These are phyloP conservation scores for Eriocheir sinensis DNA, from an alignment of 1,140 invertebrate genomes.

Conservation along the genomic window DNA sequence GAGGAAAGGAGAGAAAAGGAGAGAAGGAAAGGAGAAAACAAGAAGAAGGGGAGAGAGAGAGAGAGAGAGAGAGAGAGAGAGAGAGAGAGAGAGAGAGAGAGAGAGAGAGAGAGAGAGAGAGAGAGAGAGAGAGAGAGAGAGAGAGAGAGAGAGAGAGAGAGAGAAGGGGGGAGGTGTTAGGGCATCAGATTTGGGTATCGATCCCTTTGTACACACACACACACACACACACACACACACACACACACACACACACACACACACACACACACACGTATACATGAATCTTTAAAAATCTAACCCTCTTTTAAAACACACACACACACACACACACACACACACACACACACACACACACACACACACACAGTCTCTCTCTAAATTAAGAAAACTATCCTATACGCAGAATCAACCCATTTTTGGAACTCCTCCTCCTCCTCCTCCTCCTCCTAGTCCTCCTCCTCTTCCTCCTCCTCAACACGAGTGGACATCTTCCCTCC, in stretches of 20 bases:
- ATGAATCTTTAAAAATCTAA: background rate
- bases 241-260: background rate
- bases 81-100: slow-evolving; percentile 11
- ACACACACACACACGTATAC: background rate
- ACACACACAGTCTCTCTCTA: background rate
- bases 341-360: slow-evolving; percentile 3
- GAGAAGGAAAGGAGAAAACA: background rate
- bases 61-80: slow-evolving; percentile 18
- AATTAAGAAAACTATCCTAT: background rate
- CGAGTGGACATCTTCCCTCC: background rate
- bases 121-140: too few species aligned
- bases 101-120: slow-evolving; percentile 20
- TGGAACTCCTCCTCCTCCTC: too few species aligned
- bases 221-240: background rate
- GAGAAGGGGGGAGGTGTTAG: background rate
- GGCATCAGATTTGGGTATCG: background rate
- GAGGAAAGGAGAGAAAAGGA: background rate
- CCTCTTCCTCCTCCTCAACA: background rate
- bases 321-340: slow-evolving; percentile 30
- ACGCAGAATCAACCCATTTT: background rate
- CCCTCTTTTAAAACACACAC: slow-evolving; percentile 27
- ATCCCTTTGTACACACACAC: slow-evolving; percentile 26
- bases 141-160: too few species aligned
- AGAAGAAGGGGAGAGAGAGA: background rate
- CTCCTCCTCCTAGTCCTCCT: background rate